Evolutionary conservation across 2,888 invertebrate species (phyloP).

Genomic region (Phyllotreta cruciferae): DNA sequence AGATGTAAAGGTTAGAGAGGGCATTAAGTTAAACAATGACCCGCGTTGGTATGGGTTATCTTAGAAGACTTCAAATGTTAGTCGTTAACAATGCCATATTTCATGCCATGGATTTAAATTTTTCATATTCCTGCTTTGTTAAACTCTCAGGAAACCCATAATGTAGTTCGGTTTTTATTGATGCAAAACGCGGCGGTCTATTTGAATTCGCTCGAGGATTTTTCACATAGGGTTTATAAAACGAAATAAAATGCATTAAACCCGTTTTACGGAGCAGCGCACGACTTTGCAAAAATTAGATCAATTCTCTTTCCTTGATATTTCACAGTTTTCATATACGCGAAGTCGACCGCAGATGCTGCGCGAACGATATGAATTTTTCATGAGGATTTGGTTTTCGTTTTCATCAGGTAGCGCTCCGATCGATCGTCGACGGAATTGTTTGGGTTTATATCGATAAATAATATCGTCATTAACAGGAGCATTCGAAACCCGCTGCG

Average conservation of each 20-base stretch:
- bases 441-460: conserved; percentile 15
- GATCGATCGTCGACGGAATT: neutral
- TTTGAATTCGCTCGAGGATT: no score
- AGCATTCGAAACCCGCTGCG: no score
- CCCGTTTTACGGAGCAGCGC: neutral
- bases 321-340: conserved; percentile 12
- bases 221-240: neutral
- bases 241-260: neutral
- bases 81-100: no score
- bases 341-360: conserved; percentile 2
- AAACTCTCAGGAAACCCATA: no score
- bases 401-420: conserved; percentile 7
- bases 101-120: no score
- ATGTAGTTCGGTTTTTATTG: no score
- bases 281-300: neutral
- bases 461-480: no score
- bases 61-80: no score
- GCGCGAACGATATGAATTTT: conserved; percentile 12
- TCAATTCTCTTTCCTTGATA: conserved; percentile 2
- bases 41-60: neutral
- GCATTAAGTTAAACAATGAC: conserved; percentile 8
- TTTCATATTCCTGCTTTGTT: no score
- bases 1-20: conserved; percentile 17
- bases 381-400: conserved; percentile 9
- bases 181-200: no score